Percentiles rank a stretch among this genome's conserved stretches.
These are phyloP conservation scores for Ommatoiulus sabulosus DNA, from an alignment of 2,888 invertebrate genomes.

Conservation along the genomic window DNA sequence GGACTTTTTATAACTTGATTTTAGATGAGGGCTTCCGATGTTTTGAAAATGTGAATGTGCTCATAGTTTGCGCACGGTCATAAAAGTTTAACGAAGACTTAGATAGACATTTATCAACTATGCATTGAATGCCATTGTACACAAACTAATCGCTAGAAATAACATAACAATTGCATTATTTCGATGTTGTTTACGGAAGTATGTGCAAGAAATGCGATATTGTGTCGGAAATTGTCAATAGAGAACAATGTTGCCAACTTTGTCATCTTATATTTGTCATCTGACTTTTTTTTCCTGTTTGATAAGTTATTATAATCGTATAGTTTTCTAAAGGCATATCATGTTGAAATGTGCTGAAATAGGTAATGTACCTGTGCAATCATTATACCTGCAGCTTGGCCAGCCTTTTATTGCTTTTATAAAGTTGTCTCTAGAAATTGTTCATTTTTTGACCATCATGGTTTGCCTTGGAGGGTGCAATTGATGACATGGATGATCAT, in stretches of 20 bases:
- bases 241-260: background rate
- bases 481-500: background rate
- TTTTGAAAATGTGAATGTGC: background rate
- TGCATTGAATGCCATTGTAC: background rate
- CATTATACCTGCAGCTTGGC: too few species aligned
- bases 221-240: background rate
- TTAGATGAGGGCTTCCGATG: background rate
- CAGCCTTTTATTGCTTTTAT: too few species aligned
- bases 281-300: too few species aligned
- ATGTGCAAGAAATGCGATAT: background rate
- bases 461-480: background rate
- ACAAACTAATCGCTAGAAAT: background rate
- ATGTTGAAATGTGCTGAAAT: too few species aligned
- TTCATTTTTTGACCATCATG: too few species aligned
- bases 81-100: background rate
- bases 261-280: background rate
- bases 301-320: too few species aligned
- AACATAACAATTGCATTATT: background rate
- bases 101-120: background rate
- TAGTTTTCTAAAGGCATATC: too few species aligned
- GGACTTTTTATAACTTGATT: background rate
- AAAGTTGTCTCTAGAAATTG: too few species aligned
- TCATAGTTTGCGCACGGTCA: background rate
- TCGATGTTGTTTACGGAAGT: background rate
- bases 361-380: too few species aligned